phyloP scores from a whole-genome alignment of 2,113 vertebrate species.

The Oryzias melastigma region DNA sequence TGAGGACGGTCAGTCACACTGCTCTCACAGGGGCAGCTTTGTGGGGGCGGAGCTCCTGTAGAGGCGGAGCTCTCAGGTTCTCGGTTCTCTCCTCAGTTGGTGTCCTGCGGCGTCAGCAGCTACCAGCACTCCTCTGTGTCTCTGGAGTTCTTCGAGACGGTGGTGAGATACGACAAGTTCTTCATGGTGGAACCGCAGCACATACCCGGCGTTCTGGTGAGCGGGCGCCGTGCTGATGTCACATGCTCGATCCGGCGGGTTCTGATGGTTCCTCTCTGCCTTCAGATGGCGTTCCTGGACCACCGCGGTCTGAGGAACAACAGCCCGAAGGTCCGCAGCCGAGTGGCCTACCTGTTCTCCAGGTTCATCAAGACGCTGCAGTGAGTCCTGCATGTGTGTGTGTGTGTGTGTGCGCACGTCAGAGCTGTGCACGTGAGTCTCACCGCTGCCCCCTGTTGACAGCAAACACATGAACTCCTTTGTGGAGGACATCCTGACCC shows the following conservation, averaged over 20 bases:
- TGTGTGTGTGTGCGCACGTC: neutral
- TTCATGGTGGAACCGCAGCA: conserved; percentile 94
- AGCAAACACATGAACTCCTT: conserved; percentile 96
- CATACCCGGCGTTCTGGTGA: conserved; percentile 93
- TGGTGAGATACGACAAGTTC: conserved; percentile 96
- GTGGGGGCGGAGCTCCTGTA: too few species aligned
- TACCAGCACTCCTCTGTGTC: conserved; percentile 93
- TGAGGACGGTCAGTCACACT: conserved; percentile 85
- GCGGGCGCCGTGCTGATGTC: neutral
- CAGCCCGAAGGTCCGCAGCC: conserved; percentile 94
- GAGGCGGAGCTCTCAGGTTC: neutral
- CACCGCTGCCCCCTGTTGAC: conserved; percentile 2
- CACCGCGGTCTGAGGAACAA: conserved; percentile 92
- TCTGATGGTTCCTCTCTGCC: neutral
- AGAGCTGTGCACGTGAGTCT: too few species aligned
- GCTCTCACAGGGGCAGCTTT: neutral
- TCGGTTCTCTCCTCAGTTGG: conserved; percentile 76
- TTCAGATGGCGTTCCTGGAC: conserved; percentile 97
- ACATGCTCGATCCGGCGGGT: too few species aligned
- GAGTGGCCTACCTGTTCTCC: conserved; percentile 94
- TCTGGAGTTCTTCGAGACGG: conserved; percentile 96
- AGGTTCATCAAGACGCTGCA: conserved; percentile 96
- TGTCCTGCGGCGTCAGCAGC: conserved; percentile 90
- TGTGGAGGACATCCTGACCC: conserved; percentile 92
- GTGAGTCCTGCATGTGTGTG: conserved; percentile 78